A percentile compares a stretch with the other conserved stretches of the same genome.
phyloP scores from a whole-genome alignment of 1,140 invertebrate species.

The Bombus waltoni region DNA sequence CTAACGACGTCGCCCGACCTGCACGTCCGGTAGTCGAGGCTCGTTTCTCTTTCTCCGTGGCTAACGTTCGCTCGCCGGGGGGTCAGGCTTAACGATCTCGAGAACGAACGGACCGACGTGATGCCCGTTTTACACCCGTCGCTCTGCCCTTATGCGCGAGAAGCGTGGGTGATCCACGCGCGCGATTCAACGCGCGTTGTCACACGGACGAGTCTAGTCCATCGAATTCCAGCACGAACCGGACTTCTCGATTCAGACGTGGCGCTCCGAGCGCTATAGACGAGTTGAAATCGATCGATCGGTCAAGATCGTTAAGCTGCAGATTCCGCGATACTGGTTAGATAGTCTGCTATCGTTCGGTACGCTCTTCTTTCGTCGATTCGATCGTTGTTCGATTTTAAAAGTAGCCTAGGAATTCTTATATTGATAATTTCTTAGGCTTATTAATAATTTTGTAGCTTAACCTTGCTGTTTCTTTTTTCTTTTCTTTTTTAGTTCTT shows the following conservation, averaged over 20 bases:
- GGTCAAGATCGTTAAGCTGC: not conserved
- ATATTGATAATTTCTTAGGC: too few species aligned
- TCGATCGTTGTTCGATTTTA: not conserved
- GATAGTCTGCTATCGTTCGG: not conserved
- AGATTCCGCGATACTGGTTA: not conserved
- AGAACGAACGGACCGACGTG: constrained; percentile 69
- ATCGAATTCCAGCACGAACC: constrained; percentile 13
- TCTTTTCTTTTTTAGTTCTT: too few species aligned
- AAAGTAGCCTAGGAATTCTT: not conserved
- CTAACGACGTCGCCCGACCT: constrained; percentile 72
- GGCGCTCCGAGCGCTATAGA: not conserved
- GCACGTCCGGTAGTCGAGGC: constrained; percentile 75
- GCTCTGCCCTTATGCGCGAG: constrained; percentile 72
- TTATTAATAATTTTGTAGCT: too few species aligned
- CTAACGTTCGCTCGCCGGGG: constrained; percentile 72
- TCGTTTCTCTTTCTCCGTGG: constrained; percentile 68
- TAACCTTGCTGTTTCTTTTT: not conserved
- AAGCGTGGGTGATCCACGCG: constrained; percentile 73
- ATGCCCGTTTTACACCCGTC: constrained; percentile 76
- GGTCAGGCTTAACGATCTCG: constrained; percentile 75
- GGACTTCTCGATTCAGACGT: not conserved
- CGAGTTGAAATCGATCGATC: not conserved
- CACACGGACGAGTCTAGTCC: not conserved
- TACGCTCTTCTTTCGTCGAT: not conserved
- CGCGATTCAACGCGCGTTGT: constrained; percentile 13